Base-by-base conservation (phyloP, 2,797 vertebrate genomes). In the Cichlasoma orientale region DNA sequence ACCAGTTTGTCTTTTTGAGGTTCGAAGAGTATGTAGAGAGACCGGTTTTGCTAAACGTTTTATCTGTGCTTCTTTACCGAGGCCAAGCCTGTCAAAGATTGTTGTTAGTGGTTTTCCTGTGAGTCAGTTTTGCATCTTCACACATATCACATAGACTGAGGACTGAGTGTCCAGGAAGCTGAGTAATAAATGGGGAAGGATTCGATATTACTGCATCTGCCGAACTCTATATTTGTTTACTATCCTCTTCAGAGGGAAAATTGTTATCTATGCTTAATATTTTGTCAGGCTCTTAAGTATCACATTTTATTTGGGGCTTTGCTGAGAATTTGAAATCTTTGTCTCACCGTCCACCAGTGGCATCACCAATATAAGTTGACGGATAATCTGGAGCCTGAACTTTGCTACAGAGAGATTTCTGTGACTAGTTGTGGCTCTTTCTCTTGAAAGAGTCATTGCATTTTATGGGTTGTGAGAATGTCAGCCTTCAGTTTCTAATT, bases 101-200 rank as follows among this genome's bases (percentile, higher is more conserved):
- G 21, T 38, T 38, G 21, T 21, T 21, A 38, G n/a, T 38, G 19
- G n/a, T 38, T 21, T 21, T 36, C 19, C 56, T 36, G 57, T 23
- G n/a, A 59, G 31, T 21, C 57, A 38, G 12, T 59, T 59, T n/a
- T 59, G 31, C 9, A 7, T 74, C 47, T 90, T 91, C 88, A 66
- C 89, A 89, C 83, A 61, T 70, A 21, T 87, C 79, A 88, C 79
- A 57, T 31, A 53, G 79, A 75, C 41, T 86, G n/a, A n/a, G 41
- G 29, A 79, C 79, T 44, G 33, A 75, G 10, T 44, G 21, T 84
- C 27, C 61, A 38, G 29, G 23, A 76, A 29, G 55, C 38, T 23
- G 41, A 76, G 69, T 66, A 25, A 77, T 44, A 61, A 55, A 33
- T 7, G 14, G 13, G 47, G 69, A 55, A 55, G 13, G 23, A 63